phyloP scores from a whole-genome alignment of 2,888 invertebrate species.

The Parascotia fuliginaria region DNA sequence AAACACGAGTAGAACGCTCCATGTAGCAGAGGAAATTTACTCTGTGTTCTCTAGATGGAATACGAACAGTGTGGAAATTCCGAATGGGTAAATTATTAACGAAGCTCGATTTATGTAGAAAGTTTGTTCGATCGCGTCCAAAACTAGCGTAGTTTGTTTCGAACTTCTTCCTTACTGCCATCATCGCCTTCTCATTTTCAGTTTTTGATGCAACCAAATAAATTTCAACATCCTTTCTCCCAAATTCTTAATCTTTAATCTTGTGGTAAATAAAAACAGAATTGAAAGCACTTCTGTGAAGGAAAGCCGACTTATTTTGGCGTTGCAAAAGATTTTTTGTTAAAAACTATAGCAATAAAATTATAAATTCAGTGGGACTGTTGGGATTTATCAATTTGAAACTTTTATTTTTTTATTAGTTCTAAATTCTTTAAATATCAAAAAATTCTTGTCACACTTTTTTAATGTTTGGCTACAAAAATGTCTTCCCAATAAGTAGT shows the following conservation, averaged over 20 bases:
- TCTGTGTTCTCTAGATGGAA: constrained; percentile 38
- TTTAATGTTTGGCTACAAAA: too few species aligned
- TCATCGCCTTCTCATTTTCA: constrained; percentile 53
- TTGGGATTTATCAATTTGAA: background rate
- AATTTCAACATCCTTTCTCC: constrained; percentile 38
- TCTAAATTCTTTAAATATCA: too few species aligned
- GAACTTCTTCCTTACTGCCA: constrained; percentile 39
- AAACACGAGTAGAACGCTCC: constrained; percentile 13
- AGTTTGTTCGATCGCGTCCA: constrained; percentile 60
- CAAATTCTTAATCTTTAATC: constrained; percentile 33
- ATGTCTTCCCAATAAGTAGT: too few species aligned
- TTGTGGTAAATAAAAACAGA: constrained; percentile 30
- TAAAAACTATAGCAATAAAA: background rate
- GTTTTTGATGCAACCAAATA: constrained; percentile 53
- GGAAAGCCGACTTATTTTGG: constrained; percentile 20
- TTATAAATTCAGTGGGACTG: background rate
- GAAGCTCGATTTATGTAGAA: constrained; percentile 71
- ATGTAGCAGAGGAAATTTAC: constrained; percentile 22
- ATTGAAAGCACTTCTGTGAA: constrained; percentile 17
- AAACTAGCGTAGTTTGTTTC: constrained; percentile 61
- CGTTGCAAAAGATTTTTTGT: constrained; percentile 17
- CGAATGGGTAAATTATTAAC: constrained; percentile 70
- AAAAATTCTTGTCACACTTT: too few species aligned
- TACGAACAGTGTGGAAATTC: constrained; percentile 45
- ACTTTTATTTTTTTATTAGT: background rate